phyloP scores from a whole-genome alignment of 2,113 vertebrate genomes.

The Eublepharis macularius region DNA sequence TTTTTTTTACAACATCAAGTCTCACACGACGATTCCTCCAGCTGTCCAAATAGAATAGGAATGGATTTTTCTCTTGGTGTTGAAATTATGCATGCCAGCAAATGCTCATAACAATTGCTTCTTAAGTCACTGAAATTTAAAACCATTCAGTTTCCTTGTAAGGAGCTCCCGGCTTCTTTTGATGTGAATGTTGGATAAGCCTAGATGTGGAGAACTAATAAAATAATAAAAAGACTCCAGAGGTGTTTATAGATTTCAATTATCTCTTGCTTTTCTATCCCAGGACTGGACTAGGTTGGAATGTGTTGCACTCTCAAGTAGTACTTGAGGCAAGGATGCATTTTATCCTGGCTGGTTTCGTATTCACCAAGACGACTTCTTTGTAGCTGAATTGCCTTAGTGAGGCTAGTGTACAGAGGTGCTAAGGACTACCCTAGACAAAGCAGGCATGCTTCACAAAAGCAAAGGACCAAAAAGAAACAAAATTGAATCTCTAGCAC shows the following conservation, averaged over 20 bases:
- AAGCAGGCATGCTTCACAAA: slow-evolving; percentile 84
- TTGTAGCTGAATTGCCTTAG: slow-evolving; percentile 88
- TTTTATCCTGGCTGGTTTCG: slow-evolving; percentile 70
- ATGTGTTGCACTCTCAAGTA: slow-evolving; percentile 82
- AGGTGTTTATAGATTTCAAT: slow-evolving; percentile 89
- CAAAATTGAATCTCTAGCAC: slow-evolving; percentile 91
- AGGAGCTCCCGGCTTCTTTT: slow-evolving; percentile 82
- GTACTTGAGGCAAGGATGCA: slow-evolving; percentile 78
- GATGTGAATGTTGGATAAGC: slow-evolving; percentile 83
- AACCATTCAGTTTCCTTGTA: slow-evolving; percentile 81
- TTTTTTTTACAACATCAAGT: slow-evolving; percentile 43
- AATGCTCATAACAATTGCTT: slow-evolving; percentile 80
- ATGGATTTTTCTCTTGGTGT: slow-evolving; percentile 73
- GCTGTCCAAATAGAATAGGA: slow-evolving; percentile 83
- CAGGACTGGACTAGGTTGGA: slow-evolving; percentile 82
- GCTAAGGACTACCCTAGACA: slow-evolving; percentile 81
- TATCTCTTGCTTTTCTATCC: slow-evolving; percentile 79
- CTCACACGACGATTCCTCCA: slow-evolving; percentile 70
- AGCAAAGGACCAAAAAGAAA: slow-evolving; percentile 81
- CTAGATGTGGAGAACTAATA: slow-evolving; percentile 81
- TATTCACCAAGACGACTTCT: slow-evolving; percentile 69
- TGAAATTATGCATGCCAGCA: slow-evolving; percentile 77
- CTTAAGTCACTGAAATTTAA: slow-evolving; percentile 78
- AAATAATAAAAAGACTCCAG: slow-evolving; percentile 81
- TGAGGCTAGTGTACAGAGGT: slow-evolving; percentile 82